Base-by-base conservation (phyloP, 2,113 vertebrate genomes). In the Hydrochoerus hydrochaeris region DNA sequence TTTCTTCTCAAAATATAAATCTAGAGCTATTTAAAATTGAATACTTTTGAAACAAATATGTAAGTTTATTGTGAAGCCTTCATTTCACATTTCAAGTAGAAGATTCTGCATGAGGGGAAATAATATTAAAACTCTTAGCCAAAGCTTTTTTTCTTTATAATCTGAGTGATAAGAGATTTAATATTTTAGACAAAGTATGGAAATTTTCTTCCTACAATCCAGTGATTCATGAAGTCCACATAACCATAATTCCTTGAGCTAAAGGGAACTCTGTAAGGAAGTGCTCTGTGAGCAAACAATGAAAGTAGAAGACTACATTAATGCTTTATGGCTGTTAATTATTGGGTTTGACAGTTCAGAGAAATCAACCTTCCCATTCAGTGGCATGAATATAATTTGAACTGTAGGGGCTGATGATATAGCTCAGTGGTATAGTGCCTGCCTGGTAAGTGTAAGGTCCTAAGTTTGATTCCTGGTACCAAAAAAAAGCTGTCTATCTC, bases 31-130 rank as follows among this genome's bases (percentile, higher is more conserved):
- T 85, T 88, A 60, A 92, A 92, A 67, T 87, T 58, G 60, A 88
- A 87, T 87, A 7, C 52, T 91, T 96, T 93, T 12, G 38, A 92
- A 92, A 88, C 49, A 96, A 89, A 94, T 80, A 32, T 58, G 12
- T 88, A 86, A 81, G 35, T 93, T 91, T 93, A 46, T 90, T 52
- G 93, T 62, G n/a, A 91, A 95, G 60, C n/a, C 67, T 81, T 91
- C 93, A 89, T 22, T 81, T 91, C 93, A 89, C 24, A 88, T 96
- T 90, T 95, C 41, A 92, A 95, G 62, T 77, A 83, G 44, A 91
- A 91, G 80, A 73, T 73, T 77, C 85, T 86, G 44, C 67, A 84
- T 11, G 10, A 85, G 35, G 14, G 54, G 35, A 85, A 80, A 92
- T 54, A 92, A 63, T 92, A 97, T 90, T 77, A 32, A 82, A 96